Conservation (phyloP, 2,113 vertebrate genomes). For the Stegostoma tigrinum region DNA sequence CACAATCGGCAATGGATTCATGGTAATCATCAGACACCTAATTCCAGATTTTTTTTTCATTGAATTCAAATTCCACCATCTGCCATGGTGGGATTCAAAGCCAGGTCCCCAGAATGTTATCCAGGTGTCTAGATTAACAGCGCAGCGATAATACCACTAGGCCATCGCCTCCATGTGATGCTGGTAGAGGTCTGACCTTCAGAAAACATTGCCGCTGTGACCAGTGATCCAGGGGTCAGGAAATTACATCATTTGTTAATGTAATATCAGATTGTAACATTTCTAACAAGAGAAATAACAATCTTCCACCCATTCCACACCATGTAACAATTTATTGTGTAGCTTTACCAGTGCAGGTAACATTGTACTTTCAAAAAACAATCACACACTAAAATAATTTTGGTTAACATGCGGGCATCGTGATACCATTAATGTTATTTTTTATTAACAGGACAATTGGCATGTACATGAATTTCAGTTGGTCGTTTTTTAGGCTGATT, state of each 20-base stretch:
- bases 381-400: constrained; percentile 17
- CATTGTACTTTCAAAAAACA: constrained; percentile 3
- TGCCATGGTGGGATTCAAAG: no score
- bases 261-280: not conserved
- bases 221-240: not conserved
- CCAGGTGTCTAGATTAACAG: no score
- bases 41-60: no score
- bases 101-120: no score
- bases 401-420: not conserved
- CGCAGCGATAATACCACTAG: no score
- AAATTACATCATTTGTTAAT: not conserved
- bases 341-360: constrained; percentile 19
- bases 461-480: not conserved
- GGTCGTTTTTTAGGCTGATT: not conserved
- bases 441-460: not conserved
- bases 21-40: no score
- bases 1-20: no score
- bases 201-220: not conserved
- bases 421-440: not conserved
- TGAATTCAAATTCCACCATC: no score
- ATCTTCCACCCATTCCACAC: not conserved
- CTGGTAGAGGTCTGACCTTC: not conserved
- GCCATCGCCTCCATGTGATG: not conserved
- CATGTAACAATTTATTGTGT: constrained; percentile 32
- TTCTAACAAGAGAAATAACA: not conserved